Conservation (phyloP, 64 coral and sea anemone species). For the Trachythela sp. region DNA sequence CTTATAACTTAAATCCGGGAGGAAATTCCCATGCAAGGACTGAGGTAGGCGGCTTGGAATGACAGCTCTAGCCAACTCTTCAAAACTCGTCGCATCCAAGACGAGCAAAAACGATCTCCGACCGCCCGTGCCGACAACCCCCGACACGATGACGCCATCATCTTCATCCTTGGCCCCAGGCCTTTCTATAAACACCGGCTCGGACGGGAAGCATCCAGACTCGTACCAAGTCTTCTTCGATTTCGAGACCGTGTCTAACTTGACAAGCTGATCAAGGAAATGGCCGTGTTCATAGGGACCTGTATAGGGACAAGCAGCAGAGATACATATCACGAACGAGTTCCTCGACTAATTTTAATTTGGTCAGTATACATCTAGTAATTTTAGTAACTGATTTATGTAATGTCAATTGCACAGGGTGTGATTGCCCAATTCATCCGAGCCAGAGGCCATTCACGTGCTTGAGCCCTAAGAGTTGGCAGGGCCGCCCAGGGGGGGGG, state of each 20-base stretch:
- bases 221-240: conserved; percentile 10
- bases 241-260: not conserved
- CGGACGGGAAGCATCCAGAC: not conserved
- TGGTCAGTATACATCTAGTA: too few relatives aligned
- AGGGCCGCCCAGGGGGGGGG: too few relatives aligned
- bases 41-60: not conserved
- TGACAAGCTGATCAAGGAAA: conserved; percentile 1
- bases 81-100: not conserved
- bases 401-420: too few relatives aligned
- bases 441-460: too few relatives aligned
- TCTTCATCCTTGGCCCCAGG: not conserved
- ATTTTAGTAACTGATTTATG: too few relatives aligned
- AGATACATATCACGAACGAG: too few relatives aligned
- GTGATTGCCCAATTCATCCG: too few relatives aligned
- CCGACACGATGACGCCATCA: not conserved
- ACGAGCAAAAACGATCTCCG: not conserved
- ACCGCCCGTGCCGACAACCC: not conserved
- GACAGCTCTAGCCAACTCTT: not conserved
- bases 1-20: not conserved
- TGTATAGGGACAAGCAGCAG: too few relatives aligned
- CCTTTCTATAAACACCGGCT: not conserved
- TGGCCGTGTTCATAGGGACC: not conserved
- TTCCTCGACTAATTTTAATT: too few relatives aligned
- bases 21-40: conserved; percentile 4
- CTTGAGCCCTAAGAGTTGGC: too few relatives aligned